phyloP scores from a whole-genome alignment of 2,113 vertebrate species.

The Pituophis catenifer region DNA sequence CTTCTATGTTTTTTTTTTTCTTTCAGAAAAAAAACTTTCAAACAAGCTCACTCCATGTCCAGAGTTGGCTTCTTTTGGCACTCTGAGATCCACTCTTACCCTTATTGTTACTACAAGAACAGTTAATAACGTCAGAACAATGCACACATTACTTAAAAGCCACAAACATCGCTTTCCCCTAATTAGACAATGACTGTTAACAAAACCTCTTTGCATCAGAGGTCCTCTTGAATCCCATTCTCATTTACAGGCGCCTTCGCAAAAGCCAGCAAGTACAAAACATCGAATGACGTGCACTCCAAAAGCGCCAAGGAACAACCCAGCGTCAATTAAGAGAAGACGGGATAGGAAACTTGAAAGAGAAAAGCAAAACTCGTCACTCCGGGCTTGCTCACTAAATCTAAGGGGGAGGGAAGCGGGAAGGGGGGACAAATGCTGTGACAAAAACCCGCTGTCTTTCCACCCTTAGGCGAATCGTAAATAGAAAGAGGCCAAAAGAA shows the following conservation, averaged over 20 bases:
- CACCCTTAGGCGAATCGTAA: not conserved
- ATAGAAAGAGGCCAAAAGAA: not conserved
- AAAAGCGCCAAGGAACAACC: not conserved
- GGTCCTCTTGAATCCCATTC: not conserved
- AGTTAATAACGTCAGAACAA: not conserved
- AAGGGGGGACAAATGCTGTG: not conserved
- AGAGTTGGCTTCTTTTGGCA: not conserved
- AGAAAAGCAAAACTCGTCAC: not conserved
- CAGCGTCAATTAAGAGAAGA: not conserved
- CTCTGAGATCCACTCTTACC: not conserved
- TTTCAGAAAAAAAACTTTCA: not conserved
- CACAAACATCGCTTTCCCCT: not conserved
- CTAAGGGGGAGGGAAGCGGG: not conserved
- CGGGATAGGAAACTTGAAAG: slow-evolving; percentile 3
- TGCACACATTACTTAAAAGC: not conserved
- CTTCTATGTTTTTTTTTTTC: not conserved
- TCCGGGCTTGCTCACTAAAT: not conserved
- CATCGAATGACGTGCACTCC: not conserved
- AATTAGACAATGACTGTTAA: not conserved
- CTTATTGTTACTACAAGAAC: not conserved
- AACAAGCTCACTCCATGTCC: not conserved
- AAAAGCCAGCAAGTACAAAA: not conserved
- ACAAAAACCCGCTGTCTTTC: not conserved
- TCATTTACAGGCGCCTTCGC: not conserved
- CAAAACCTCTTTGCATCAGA: not conserved